Percentiles rank a stretch among this genome's conserved stretches.
These are phyloP conservation scores for Liodrosophila aerea DNA, from an alignment of 2,888 invertebrate species.

Conservation along the genomic window DNA sequence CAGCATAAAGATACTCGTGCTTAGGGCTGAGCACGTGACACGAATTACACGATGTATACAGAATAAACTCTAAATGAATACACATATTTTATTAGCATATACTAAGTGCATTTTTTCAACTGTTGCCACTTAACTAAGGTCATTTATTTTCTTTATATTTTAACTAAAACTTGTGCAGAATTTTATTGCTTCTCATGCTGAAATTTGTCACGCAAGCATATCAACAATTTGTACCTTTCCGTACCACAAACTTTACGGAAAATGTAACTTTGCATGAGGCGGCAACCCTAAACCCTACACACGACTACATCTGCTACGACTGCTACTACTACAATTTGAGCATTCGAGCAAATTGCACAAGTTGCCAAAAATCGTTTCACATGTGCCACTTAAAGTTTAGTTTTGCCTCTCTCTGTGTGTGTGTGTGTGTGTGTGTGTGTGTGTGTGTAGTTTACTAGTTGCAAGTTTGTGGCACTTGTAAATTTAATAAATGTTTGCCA, in stretches of 20 bases:
- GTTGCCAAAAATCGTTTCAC: conserved; percentile 75
- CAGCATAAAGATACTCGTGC: conserved; percentile 3
- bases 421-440: too few species aligned
- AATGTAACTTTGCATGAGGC: conserved; percentile 50
- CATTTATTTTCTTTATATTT: too few species aligned
- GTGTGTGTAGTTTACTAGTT: conserved; percentile 42
- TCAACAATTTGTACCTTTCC: conserved; percentile 20
- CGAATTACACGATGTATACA: too few species aligned
- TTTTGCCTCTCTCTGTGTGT: too few species aligned
- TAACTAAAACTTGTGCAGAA: background rate
- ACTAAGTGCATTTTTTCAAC: too few species aligned
- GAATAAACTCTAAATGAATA: too few species aligned
- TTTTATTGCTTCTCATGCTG: too few species aligned
- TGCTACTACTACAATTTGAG: conserved; percentile 6
- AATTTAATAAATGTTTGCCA: conserved; percentile 68
- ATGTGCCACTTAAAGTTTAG: conserved; percentile 74
- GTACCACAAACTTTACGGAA: conserved; percentile 49
- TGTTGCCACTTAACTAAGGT: too few species aligned
- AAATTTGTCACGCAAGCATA: background rate
- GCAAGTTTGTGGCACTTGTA: conserved; percentile 55
- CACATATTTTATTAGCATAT: too few species aligned
- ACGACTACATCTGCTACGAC: conserved; percentile 25
- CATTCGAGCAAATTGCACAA: conserved; percentile 70
- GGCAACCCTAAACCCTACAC: background rate
- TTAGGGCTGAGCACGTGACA: conserved; percentile 2